Percentiles rank a stretch among this genome's conserved stretches.
These are phyloP conservation scores for Agraylea sexmaculata DNA, from an alignment of 1,140 invertebrate species.

Conservation along the genomic window DNA sequence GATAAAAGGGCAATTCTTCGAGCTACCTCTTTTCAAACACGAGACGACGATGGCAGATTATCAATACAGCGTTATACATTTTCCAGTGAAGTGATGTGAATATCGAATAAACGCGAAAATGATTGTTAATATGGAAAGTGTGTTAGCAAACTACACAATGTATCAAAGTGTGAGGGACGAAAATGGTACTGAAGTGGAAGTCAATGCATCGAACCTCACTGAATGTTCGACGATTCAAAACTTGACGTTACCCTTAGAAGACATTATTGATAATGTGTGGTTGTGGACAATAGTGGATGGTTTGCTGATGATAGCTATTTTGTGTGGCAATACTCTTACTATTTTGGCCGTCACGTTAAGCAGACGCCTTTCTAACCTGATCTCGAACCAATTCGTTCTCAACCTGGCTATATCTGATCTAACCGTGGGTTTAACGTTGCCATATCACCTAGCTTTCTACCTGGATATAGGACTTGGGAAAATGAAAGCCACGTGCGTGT, in stretches of 20 bases:
- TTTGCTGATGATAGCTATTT: constrained; percentile 49
- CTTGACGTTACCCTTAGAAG: constrained; percentile 8
- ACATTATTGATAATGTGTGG: constrained; percentile 34
- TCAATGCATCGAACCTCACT: constrained; percentile 24
- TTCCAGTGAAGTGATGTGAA: background rate
- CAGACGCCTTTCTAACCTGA: constrained; percentile 47
- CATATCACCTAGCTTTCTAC: constrained; percentile 63
- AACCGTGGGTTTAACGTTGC: constrained; percentile 56
- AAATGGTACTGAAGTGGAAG: constrained; percentile 16
- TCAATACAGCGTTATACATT: background rate
- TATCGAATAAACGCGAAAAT: background rate
- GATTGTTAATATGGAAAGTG: constrained; percentile 12
- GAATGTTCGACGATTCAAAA: constrained; percentile 24
- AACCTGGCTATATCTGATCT: constrained; percentile 63
- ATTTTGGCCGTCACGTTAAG: constrained; percentile 55
- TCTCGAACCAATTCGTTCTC: constrained; percentile 61
- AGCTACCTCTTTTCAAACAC: too few species aligned
- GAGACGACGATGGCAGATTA: background rate
- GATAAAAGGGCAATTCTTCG: too few species aligned
- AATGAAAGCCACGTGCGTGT: constrained; percentile 47
- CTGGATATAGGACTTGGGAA: constrained; percentile 42
- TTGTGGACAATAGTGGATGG: constrained; percentile 50
- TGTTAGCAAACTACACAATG: constrained; percentile 17
- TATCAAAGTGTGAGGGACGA: constrained; percentile 12
- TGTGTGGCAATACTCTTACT: constrained; percentile 59